Percentiles rank a stretch among this genome's conserved stretches.
Evolutionary conservation across 2,797 vertebrate genomes (phyloP).

Genomic region (Choloepus didactylus): DNA sequence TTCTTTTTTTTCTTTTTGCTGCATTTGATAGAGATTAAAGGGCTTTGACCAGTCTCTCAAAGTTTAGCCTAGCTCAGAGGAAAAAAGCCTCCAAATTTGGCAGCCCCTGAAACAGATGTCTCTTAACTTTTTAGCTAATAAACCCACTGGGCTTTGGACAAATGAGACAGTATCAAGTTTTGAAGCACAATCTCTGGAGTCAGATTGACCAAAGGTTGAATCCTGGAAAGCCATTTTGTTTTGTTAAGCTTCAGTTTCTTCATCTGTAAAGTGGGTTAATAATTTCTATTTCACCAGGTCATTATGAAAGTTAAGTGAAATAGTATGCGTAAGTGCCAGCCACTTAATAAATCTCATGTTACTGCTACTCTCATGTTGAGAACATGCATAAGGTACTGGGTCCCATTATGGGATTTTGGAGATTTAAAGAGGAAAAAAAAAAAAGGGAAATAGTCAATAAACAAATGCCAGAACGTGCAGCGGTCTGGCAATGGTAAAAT

Average conservation of each 20-base stretch:
- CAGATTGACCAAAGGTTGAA: background rate
- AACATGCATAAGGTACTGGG: background rate
- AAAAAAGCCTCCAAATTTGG: constrained; percentile 3
- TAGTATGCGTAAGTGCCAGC: background rate
- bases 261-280: background rate
- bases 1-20: background rate
- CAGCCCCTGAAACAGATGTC: constrained; percentile 37
- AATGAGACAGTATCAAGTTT: background rate
- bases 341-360: background rate
- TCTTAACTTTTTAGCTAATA: background rate
- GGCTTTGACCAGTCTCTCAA: constrained; percentile 30
- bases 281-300: background rate
- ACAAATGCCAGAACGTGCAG: background rate
- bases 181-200: background rate
- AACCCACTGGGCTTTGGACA: background rate
- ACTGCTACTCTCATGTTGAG: background rate
- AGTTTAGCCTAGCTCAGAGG: constrained; percentile 47
- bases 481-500: background rate
- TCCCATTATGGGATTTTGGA: background rate
- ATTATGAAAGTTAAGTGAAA: background rate
- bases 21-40: constrained; percentile 43
- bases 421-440: background rate
- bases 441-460: background rate
- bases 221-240: background rate
- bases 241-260: background rate